Evolutionary conservation across 2,888 invertebrate genomes (phyloP).

Genomic region (Megalurothrips usitatus): DNA sequence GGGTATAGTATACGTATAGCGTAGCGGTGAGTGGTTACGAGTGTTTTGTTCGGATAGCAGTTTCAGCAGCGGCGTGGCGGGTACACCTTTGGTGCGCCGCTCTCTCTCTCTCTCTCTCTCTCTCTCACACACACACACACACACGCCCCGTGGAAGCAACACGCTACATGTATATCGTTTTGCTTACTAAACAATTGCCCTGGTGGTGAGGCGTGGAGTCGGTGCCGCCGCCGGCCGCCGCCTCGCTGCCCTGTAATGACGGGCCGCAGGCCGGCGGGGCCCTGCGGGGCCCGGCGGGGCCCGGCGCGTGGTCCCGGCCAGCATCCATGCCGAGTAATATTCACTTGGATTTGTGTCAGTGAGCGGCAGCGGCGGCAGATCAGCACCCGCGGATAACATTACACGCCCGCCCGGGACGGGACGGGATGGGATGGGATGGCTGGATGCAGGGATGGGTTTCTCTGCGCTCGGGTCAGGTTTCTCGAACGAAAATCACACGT

Average conservation of each 20-base stretch:
- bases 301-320: background rate
- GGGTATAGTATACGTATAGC: no score
- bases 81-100: no score
- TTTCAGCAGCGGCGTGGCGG: no score
- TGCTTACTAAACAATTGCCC: constrained; percentile 26
- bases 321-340: background rate
- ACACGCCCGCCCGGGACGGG: no score
- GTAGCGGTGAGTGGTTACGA: no score
- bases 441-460: no score
- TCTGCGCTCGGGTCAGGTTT: no score
- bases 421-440: no score
- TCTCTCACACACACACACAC: background rate
- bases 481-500: no score
- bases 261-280: background rate
- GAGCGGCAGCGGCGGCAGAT: background rate
- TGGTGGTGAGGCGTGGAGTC: background rate
- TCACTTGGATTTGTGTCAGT: background rate
- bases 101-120: background rate
- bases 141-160: background rate
- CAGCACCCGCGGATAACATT: background rate
- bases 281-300: background rate
- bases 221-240: background rate
- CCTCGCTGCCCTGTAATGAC: background rate
- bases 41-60: no score
- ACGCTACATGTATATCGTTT: background rate